phyloP scores from a whole-genome alignment of 2,888 invertebrate genomes.

The Lamellibrachia satsuma region DNA sequence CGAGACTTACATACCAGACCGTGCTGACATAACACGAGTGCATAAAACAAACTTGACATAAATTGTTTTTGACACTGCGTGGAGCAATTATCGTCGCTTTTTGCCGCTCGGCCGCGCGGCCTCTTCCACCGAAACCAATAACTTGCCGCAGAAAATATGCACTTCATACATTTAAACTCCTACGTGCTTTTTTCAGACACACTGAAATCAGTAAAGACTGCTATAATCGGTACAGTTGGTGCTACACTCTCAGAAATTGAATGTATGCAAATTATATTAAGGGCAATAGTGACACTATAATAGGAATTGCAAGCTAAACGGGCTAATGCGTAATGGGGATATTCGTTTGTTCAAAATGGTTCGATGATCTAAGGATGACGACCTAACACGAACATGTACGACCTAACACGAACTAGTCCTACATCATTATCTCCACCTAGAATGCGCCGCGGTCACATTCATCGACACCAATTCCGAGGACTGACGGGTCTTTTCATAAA shows the following conservation, averaged over 20 bases:
- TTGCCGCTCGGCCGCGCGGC: not conserved
- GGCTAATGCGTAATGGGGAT: too few species aligned
- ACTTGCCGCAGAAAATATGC: not conserved
- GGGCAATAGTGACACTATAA: too few species aligned
- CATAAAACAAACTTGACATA: not conserved
- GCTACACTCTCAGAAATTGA: too few species aligned
- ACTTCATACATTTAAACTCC: not conserved
- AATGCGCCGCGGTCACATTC: not conserved
- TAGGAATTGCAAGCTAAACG: too few species aligned
- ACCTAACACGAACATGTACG: not conserved
- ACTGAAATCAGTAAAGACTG: not conserved
- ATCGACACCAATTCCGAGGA: not conserved
- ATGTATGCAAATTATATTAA: too few species aligned
- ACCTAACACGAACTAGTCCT: not conserved
- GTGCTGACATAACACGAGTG: not conserved
- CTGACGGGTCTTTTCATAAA: constrained; percentile 8
- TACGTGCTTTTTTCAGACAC: not conserved
- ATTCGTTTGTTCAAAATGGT: too few species aligned
- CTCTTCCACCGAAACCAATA: not conserved
- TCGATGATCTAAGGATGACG: not conserved
- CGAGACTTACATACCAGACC: not conserved
- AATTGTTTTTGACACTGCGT: not conserved
- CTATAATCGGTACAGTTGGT: too few species aligned
- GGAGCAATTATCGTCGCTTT: not conserved
- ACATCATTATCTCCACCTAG: not conserved